These are phyloP conservation scores for Spheniscus humboldti DNA, from an alignment of 2,797 vertebrate genomes.

Conservation along the genomic window DNA sequence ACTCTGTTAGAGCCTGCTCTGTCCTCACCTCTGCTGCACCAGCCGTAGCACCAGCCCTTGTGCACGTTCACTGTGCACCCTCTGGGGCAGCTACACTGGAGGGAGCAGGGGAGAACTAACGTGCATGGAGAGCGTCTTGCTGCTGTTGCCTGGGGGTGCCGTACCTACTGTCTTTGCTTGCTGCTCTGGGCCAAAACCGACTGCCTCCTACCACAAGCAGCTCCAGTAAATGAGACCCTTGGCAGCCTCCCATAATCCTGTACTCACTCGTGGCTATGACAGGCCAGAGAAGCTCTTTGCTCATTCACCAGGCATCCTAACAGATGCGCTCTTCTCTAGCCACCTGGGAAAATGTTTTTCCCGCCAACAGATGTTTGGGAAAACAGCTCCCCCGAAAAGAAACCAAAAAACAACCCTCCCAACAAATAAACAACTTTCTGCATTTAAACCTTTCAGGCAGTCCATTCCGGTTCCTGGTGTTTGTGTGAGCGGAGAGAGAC, in stretches of 20 bases:
- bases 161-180: neutral
- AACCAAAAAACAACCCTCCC: neutral
- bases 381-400: neutral
- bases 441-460: neutral
- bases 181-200: neutral
- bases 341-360: neutral
- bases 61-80: neutral
- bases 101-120: neutral
- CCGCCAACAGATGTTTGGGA: neutral
- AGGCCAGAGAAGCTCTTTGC: neutral
- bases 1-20: neutral
- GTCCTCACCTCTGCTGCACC: neutral
- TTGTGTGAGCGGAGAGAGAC: neutral
- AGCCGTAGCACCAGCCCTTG: neutral
- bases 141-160: neutral
- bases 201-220: neutral
- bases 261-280: neutral
- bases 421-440: neutral
- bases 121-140: neutral
- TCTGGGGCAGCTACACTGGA: fast-evolving
- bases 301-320: neutral
- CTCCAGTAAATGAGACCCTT: neutral
- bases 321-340: neutral
- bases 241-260: neutral
- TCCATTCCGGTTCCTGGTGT: neutral